Evolutionary conservation across 2,888 invertebrate genomes (phyloP).

Genomic region (Microplitis deprimator): DNA sequence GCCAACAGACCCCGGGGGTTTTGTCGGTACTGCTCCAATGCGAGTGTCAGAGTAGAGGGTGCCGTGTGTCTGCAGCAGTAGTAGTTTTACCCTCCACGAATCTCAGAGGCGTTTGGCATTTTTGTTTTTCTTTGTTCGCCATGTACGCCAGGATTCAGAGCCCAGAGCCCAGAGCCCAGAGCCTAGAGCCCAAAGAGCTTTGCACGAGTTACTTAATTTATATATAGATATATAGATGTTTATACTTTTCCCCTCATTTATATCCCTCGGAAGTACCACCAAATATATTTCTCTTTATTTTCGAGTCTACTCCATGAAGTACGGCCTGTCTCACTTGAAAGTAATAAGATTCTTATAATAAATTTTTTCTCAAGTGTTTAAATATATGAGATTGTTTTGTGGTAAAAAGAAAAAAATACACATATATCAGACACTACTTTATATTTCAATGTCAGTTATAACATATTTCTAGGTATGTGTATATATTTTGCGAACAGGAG

Average conservation of each 20-base stretch:
- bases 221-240: slow-evolving; percentile 17
- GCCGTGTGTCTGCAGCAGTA: not conserved
- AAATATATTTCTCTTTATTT: slow-evolving; percentile 17
- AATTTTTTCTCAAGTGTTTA: not conserved
- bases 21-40: not conserved
- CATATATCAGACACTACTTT: not conserved
- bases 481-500: slow-evolving; percentile 32
- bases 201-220: slow-evolving; percentile 15
- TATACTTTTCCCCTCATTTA: not conserved
- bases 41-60: not conserved
- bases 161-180: not conserved
- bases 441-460: not conserved
- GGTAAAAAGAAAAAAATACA: not conserved
- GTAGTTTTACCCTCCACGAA: slow-evolving; percentile 9
- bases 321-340: slow-evolving; percentile 14
- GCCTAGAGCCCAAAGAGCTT: not conserved
- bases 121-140: slow-evolving; percentile 34
- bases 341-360: not conserved
- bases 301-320: not conserved
- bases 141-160: not conserved
- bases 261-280: not conserved
- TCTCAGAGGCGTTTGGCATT: slow-evolving; percentile 26
- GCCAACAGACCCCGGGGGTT: not conserved
- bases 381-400: not conserved
- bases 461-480: slow-evolving; percentile 11